Conservation (phyloP, 2,797 vertebrate species). For the Rhinophrynus dorsalis region DNA sequence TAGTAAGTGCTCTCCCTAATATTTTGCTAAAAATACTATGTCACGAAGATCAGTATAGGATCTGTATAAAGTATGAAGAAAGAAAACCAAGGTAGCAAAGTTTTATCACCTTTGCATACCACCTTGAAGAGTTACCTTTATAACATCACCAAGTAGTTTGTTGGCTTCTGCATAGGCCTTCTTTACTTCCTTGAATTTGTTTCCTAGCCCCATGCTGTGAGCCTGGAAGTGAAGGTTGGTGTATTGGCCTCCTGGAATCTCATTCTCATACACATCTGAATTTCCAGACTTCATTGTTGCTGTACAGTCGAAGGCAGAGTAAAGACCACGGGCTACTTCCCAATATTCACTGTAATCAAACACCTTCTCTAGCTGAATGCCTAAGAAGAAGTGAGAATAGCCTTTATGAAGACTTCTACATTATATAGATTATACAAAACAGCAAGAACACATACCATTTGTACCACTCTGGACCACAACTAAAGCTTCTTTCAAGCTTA, state of each 20-base stretch:
- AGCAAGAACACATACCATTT: too few species aligned
- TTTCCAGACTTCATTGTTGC: constrained; percentile 98
- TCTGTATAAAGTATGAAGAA: too few species aligned
- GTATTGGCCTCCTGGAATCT: constrained; percentile 96
- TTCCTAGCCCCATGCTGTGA: constrained; percentile 94
- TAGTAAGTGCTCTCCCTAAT: too few species aligned
- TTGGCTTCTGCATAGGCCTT: constrained; percentile 93
- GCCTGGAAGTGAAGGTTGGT: constrained; percentile 95
- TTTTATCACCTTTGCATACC: too few species aligned
- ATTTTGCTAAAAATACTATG: too few species aligned
- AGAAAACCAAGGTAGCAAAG: too few species aligned
- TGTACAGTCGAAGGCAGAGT: constrained; percentile 94
- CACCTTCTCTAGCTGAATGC: constrained; percentile 84
- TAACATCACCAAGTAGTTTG: constrained; percentile 92
- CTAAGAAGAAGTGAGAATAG: constrained; percentile 58
- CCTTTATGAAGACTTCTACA: background rate
- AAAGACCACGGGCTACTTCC: constrained; percentile 89
- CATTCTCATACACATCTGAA: constrained; percentile 93
- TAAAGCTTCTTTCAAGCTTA: too few species aligned
- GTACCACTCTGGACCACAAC: too few species aligned
- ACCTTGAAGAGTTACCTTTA: constrained; percentile 84
- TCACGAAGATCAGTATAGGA: too few species aligned
- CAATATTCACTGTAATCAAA: constrained; percentile 98
- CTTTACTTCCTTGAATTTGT: constrained; percentile 97
- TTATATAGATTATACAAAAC: too few species aligned